phyloP scores from a whole-genome alignment of 1,140 invertebrate genomes.

The Yoshiicerus persimilis region DNA sequence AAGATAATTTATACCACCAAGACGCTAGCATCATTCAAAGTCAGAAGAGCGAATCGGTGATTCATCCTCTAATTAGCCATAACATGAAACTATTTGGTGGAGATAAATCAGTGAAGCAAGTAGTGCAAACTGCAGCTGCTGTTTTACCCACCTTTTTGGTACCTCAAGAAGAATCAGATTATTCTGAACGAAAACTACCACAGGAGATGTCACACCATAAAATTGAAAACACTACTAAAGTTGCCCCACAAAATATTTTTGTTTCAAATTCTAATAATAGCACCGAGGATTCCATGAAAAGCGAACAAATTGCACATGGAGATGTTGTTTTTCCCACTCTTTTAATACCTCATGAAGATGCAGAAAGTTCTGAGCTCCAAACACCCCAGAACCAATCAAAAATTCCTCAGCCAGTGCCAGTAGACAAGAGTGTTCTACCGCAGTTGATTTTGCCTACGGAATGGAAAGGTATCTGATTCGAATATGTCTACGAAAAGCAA shows the following conservation, averaged over 20 bases:
- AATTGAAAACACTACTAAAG: not conserved
- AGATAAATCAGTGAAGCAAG: not conserved
- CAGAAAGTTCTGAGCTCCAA: not conserved
- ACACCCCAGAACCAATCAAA: not conserved
- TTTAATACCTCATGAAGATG: not conserved
- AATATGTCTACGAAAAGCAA: not conserved
- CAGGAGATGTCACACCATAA: no score
- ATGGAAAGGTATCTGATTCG: not conserved
- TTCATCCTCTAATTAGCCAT: not conserved
- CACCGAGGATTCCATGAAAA: no score
- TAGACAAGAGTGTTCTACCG: not conserved
- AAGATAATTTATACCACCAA: not conserved
- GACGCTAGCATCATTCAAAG: not conserved
- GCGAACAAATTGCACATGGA: no score
- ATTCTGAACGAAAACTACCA: not conserved
- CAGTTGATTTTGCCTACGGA: not conserved
- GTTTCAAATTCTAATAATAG: no score
- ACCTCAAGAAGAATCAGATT: not conserved
- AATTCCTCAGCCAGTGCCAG: not conserved
- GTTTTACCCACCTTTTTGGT: not conserved
- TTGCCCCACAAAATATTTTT: not conserved
- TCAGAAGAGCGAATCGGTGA: not conserved
- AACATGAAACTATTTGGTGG: not conserved
- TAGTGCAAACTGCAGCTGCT: not conserved
- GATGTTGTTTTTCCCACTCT: not conserved